Percentiles rank a stretch among this genome's conserved stretches.
Evolutionary conservation across 2,113 vertebrate genomes (phyloP).

Genomic region (Corythornis madagascariensis): DNA sequence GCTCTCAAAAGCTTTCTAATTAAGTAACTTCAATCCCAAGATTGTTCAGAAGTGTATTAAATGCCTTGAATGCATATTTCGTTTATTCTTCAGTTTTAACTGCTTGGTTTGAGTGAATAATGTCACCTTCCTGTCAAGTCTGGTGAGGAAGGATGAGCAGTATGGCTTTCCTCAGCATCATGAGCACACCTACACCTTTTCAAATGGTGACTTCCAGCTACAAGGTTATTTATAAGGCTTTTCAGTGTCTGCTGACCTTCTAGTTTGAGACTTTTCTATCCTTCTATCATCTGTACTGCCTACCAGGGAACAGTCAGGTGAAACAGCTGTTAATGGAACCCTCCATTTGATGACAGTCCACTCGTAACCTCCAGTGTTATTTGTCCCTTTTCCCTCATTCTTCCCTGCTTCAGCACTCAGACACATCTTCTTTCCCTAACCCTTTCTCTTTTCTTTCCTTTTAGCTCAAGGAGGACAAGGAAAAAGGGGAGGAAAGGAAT

Average conservation of each 20-base stretch:
- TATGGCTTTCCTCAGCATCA: not conserved
- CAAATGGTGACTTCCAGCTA: not conserved
- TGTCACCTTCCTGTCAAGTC: not conserved
- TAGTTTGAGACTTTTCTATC: not conserved
- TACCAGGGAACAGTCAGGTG: not conserved
- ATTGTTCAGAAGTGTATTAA: not conserved
- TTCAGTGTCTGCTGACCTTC: not conserved
- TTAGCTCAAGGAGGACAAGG: not conserved
- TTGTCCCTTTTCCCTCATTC: accelerated
- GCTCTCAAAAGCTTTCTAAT: slow-evolving; percentile 26
- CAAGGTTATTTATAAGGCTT: not conserved
- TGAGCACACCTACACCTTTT: not conserved
- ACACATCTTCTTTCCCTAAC: not conserved
- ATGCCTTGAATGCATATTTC: not conserved
- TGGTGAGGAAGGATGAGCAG: not conserved
- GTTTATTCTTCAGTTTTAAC: not conserved
- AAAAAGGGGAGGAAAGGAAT: not conserved
- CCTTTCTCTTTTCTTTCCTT: not conserved
- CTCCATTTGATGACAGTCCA: not conserved
- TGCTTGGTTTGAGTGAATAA: not conserved
- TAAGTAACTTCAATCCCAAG: not conserved
- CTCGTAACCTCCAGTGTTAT: not conserved
- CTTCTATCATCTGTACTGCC: accelerated
- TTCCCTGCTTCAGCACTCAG: not conserved
- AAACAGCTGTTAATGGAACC: not conserved